Conservation (phyloP, 2,888 invertebrate genomes). For the Strigamia maritima region DNA sequence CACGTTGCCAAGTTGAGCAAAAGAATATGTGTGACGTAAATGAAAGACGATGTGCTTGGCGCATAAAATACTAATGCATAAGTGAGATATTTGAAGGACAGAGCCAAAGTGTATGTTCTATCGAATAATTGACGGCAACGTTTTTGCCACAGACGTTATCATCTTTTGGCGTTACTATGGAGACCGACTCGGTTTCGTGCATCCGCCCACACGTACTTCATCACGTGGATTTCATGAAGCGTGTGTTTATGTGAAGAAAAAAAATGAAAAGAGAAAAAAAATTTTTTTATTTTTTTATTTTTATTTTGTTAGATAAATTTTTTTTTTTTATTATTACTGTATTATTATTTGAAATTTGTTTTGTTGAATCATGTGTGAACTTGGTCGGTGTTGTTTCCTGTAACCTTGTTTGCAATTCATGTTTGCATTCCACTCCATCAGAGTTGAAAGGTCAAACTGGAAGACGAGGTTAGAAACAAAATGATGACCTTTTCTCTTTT, state of each 20-base stretch:
- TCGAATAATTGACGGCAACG: neutral
- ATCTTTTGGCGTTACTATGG: neutral
- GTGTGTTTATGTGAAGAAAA: neutral
- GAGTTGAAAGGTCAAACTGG: conserved; percentile 13
- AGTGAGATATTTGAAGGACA: conserved; percentile 2
- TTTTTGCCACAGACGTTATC: conserved; percentile 11
- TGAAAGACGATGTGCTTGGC: neutral
- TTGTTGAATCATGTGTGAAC: conserved; percentile 9
- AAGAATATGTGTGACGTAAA: neutral
- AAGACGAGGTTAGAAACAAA: conserved; percentile 11
- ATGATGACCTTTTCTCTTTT: neutral
- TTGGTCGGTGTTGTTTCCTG: neutral
- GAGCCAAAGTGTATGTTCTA: neutral
- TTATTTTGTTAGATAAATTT: neutral
- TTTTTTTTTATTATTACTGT: neutral
- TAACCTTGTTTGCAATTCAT: conserved; percentile 11
- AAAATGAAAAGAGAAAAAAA: neutral
- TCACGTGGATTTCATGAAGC: conserved; percentile 7
- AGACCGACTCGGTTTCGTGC: neutral
- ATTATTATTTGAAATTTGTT: neutral
- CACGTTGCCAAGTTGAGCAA: neutral
- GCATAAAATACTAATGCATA: neutral
- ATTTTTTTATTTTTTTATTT: neutral
- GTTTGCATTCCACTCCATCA: neutral
- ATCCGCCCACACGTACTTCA: neutral